Percentiles rank a stretch among this genome's conserved stretches.
phyloP scores from a whole-genome alignment of 53 echinoderm and acorn worm species.

The Luidia sarsii region DNA sequence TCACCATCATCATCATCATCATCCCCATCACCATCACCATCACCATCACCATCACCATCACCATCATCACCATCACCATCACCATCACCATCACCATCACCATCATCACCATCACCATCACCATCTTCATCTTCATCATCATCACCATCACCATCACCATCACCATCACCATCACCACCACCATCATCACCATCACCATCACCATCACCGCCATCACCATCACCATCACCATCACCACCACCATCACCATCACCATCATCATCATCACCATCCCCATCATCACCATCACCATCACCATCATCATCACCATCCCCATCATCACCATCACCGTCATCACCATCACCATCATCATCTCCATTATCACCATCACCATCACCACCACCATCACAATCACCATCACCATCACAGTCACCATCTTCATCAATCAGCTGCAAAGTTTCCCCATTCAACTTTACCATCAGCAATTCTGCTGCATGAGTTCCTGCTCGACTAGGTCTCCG shows the following conservation, averaged over 20 bases:
- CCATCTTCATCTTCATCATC: background rate
- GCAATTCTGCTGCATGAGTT: too few relatives aligned
- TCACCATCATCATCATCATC: too few relatives aligned
- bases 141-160: background rate
- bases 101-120: background rate
- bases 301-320: too few relatives aligned
- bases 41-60: background rate
- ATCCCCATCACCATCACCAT: background rate
- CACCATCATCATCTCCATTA: too few relatives aligned
- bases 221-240: background rate
- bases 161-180: background rate
- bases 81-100: background rate
- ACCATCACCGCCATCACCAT: background rate
- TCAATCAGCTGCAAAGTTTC: too few relatives aligned
- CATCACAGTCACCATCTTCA: background rate
- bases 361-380: too few relatives aligned
- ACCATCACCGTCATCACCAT: too few relatives aligned
- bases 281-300: background rate
- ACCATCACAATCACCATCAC: too few relatives aligned
- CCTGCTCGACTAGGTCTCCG: too few relatives aligned
- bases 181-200: background rate
- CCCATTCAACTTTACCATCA: too few relatives aligned
- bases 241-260: background rate
- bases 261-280: too few relatives aligned
- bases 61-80: background rate